phyloP scores from a whole-genome alignment of 2,797 vertebrate genomes.

The Clarias pachynema region DNA sequence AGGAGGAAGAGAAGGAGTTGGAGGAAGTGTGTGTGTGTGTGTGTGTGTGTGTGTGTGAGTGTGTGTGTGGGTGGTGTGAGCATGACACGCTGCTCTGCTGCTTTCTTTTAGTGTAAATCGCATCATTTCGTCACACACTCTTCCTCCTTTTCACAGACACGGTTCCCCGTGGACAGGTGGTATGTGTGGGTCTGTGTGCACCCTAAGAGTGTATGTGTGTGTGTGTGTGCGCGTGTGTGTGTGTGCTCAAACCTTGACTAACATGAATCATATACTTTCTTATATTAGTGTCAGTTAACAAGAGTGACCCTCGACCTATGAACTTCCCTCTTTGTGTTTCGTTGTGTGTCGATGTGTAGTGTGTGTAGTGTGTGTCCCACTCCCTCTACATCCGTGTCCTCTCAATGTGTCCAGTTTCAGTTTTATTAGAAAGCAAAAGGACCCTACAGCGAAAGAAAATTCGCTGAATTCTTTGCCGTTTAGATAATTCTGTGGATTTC shows the following conservation, averaged over 20 bases:
- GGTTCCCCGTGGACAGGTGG: constrained; percentile 62
- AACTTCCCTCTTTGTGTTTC: constrained; percentile 52
- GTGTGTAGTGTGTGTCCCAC: not conserved
- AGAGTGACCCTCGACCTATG: constrained; percentile 67
- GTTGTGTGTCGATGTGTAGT: not conserved
- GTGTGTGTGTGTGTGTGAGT: constrained; percentile 39
- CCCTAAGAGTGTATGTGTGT: constrained; percentile 48
- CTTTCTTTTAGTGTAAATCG: constrained; percentile 58
- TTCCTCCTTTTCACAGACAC: constrained; percentile 64
- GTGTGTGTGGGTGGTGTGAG: constrained; percentile 40
- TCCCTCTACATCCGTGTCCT: not conserved
- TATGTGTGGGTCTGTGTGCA: constrained; percentile 50
- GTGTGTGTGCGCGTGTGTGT: constrained; percentile 55
- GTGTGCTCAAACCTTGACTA: constrained; percentile 75
- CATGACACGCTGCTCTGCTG: constrained; percentile 50
- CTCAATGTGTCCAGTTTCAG: not conserved
- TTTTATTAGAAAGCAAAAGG: not conserved
- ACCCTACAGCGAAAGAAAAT: not conserved
- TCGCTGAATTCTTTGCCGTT: not conserved
- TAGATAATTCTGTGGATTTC: not conserved
- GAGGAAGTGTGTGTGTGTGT: constrained; percentile 25
- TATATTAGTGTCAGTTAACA: constrained; percentile 81
- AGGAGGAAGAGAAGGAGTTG: constrained; percentile 16
- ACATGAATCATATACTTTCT: constrained; percentile 81
- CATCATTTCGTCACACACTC: constrained; percentile 67